Base-by-base conservation (phyloP, 1,140 invertebrate species). In the Aphelenchoides fujianensis region DNA sequence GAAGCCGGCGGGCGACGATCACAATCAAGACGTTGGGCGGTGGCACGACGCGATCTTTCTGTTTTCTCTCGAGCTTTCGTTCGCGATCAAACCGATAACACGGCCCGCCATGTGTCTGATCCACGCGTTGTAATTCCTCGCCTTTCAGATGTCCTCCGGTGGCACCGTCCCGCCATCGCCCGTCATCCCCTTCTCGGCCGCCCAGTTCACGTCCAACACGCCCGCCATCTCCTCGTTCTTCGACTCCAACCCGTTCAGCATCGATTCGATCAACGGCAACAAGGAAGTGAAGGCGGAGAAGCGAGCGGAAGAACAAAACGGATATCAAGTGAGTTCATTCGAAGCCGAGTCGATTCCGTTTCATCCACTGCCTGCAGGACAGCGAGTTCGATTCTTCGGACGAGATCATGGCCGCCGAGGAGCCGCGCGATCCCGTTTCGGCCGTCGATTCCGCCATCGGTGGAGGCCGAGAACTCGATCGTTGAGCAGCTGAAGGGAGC, bases 211-310 rank as follows among this genome's bases (percentile, higher is more conserved):
- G 16, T 12, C 63, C 0, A 66, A 66, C 63, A 19, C 16, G 28
- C 55, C 5, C 7, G 28, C 55, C 5, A 16, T 59, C 5, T 59
- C 55, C 55, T 30, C 12, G 5, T 59, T 59, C 55, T 59, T 59
- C 19, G 55, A 5, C 55, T 66, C 63, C 63, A 66, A 37, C 34
- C 63, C 36, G 34, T 66, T 66, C 63, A 66, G 63, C 63, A 66
- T 59, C 55, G 55, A 19, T 63, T 34, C 28, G 2, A 62, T 27
- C 9, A 74, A 68, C 68, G 75, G 77, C 54, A 66, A 70, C 28
- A 79, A 68, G n/a, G n/a, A 27, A 68, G 66, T n/a, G 48, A 9
- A 68, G 12, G 1, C 31, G 1, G 1, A 68, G 27, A 67, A n/a
- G 19, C 19, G 19, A 48, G 41, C 23, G 41, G 41, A 48, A 23